Evolutionary conservation across 2,888 invertebrate species (phyloP).

Genomic region (Trilocha varians): DNA sequence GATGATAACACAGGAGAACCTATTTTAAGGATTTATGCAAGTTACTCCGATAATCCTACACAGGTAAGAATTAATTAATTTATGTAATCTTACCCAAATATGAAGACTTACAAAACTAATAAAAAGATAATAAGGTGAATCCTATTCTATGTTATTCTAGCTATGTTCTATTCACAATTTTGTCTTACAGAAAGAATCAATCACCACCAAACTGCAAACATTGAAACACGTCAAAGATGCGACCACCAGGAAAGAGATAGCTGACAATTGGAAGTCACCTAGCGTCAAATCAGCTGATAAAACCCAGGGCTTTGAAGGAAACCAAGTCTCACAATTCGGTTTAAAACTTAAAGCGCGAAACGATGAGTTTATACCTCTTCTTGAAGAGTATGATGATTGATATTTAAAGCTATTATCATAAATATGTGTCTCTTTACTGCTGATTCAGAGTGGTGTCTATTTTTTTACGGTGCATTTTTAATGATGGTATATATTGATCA

Average conservation of each 20-base stretch:
- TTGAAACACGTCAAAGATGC: slow-evolving; percentile 35
- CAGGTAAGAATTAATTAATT: slow-evolving; percentile 32
- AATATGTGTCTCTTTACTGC: no score
- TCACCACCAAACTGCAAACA: slow-evolving; percentile 40
- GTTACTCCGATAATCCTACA: slow-evolving; percentile 45
- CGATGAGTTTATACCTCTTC: slow-evolving; percentile 53
- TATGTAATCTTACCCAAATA: no score
- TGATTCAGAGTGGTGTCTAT: no score
- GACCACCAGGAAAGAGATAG: slow-evolving; percentile 30
- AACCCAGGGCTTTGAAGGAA: slow-evolving; percentile 34
- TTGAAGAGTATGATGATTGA: slow-evolving; percentile 53
- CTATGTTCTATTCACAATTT: background rate
- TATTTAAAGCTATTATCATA: no score
- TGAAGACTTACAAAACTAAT: background rate
- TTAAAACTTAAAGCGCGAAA: slow-evolving; percentile 50
- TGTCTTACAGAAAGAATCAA: slow-evolving; percentile 47
- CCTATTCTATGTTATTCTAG: background rate
- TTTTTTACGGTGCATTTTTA: no score
- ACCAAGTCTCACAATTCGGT: slow-evolving; percentile 49
- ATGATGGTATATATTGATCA: no score
- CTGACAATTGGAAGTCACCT: slow-evolving; percentile 37
- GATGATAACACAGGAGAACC: slow-evolving; percentile 63
- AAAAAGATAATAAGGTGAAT: background rate
- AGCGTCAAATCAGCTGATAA: slow-evolving; percentile 36
- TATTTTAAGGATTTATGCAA: slow-evolving; percentile 71